phyloP scores from a whole-genome alignment of 37 sponge, comb jelly and placozoan genomes.

The Crambe crambe region DNA sequence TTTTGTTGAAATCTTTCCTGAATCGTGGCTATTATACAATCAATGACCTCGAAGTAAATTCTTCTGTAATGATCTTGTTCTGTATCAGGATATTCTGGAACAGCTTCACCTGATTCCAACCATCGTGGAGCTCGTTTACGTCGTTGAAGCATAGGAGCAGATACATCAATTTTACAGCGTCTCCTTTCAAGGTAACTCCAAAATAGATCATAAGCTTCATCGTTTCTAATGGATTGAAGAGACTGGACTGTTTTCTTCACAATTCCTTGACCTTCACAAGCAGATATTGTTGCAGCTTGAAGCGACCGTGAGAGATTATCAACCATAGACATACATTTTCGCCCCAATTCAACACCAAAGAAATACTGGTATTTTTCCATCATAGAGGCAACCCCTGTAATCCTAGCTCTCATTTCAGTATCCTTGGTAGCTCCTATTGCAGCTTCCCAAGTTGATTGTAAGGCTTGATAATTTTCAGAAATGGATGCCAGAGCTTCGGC shows the following conservation, averaged over 20 bases:
- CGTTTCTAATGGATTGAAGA: slow-evolving; percentile 18
- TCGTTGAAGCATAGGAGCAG: slow-evolving; percentile 27
- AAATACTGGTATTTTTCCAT: slow-evolving; percentile 33
- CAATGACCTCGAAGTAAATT: slow-evolving; percentile 69
- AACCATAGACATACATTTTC: no score
- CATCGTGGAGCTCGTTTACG: slow-evolving; percentile 15
- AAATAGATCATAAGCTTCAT: slow-evolving; percentile 5
- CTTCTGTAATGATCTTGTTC: slow-evolving; percentile 53
- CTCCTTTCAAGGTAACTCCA: neutral
- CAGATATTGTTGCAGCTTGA: no score
- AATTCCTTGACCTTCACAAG: slow-evolving; percentile 13
- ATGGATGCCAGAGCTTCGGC: no score
- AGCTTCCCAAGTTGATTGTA: no score
- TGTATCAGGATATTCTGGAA: slow-evolving; percentile 23
- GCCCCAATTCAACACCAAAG: slow-evolving; percentile 59
- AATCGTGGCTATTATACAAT: slow-evolving; percentile 29
- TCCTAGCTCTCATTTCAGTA: no score
- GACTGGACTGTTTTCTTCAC: slow-evolving; percentile 29
- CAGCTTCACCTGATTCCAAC: slow-evolving; percentile 35
- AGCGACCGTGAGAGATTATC: no score
- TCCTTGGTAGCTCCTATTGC: no score
- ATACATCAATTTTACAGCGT: neutral
- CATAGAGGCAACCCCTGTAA: slow-evolving; percentile 45
- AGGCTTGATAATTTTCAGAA: no score
- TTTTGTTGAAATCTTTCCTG: slow-evolving; percentile 22